A percentile compares a stretch with the other conserved stretches of the same genome.
These are phyloP conservation scores for Pachliopta kotzebuea DNA, from an alignment of 2,888 invertebrate genomes.

Conservation along the genomic window DNA sequence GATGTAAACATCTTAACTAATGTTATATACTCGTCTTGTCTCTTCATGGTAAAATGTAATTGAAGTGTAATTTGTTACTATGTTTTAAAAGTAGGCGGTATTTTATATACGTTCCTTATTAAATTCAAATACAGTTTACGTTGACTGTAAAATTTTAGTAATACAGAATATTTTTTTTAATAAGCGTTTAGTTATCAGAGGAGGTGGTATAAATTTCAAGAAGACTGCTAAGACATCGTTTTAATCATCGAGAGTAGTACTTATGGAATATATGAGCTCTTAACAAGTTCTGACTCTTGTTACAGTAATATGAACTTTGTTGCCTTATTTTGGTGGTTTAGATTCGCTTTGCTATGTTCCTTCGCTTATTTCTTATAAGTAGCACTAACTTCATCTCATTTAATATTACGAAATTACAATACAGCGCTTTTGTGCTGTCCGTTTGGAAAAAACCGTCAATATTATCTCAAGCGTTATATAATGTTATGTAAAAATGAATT, in stretches of 20 bases:
- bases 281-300: conserved; percentile 50
- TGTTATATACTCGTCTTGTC: no score
- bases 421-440: conserved; percentile 13
- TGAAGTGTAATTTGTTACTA: no score
- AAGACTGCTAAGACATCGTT: conserved; percentile 28
- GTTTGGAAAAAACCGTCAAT: conserved; percentile 2
- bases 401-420: conserved; percentile 26
- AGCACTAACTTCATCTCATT: conserved; percentile 14
- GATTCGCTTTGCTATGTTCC: conserved; percentile 19
- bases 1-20: no score
- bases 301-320: conserved; percentile 41
- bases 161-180: neutral
- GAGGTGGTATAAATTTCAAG: conserved; percentile 37
- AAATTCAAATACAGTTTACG: neutral
- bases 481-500: neutral
- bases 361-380: conserved; percentile 20
- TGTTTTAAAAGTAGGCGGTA: no score
- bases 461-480: neutral
- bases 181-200: conserved; percentile 31
- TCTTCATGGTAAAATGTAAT: no score
- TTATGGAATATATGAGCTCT: conserved; percentile 58
- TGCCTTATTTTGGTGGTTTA: conserved; percentile 20
- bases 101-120: neutral
- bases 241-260: conserved; percentile 51
- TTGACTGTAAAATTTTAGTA: neutral